phyloP scores from a whole-genome alignment of 2,888 invertebrate species.

The Drosophila atroscutellata region DNA sequence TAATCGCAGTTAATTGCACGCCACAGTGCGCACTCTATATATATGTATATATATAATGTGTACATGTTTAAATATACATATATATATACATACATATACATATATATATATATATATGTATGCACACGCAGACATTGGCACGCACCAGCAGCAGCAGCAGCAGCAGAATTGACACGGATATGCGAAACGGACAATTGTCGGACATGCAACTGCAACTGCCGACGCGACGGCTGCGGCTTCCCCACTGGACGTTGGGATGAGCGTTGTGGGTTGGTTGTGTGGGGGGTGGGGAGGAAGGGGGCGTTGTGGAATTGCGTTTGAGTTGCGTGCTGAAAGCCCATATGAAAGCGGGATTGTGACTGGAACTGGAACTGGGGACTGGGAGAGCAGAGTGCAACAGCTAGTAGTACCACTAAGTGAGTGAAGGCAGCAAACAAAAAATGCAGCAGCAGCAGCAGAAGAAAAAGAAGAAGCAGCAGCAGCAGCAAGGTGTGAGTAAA shows the following conservation, averaged over 20 bases:
- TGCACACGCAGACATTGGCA: slow-evolving; percentile 28
- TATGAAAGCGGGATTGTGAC: slow-evolving; percentile 68
- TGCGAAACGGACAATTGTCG: slow-evolving; percentile 53
- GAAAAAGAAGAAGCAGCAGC: neutral
- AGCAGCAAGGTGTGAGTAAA: slow-evolving; percentile 57
- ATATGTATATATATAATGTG: slow-evolving; percentile 19
- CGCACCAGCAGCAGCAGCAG: slow-evolving; percentile 27
- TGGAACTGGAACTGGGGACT: slow-evolving; percentile 7
- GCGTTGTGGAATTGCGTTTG: slow-evolving; percentile 49
- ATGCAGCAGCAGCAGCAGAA: neutral
- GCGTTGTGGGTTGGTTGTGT: slow-evolving; percentile 6
- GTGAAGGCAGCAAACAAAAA: slow-evolving; percentile 41
- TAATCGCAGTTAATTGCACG: slow-evolving; percentile 83
- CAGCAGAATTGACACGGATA: slow-evolving; percentile 41
- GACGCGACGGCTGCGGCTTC: slow-evolving; percentile 65
- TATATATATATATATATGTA: neutral
- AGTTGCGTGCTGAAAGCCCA: slow-evolving; percentile 76
- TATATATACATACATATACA: neutral
- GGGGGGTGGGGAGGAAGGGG: neutral
- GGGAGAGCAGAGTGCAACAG: slow-evolving; percentile 24
- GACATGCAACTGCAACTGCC: slow-evolving; percentile 58
- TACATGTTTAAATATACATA: neutral
- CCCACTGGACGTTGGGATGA: slow-evolving; percentile 50
- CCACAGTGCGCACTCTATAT: slow-evolving; percentile 49
- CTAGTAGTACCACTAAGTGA: slow-evolving; percentile 48